Evolutionary conservation across 1,140 invertebrate genomes (phyloP), one percentile per base, ranked within the genome.

Genomic region (Ceratitis capitata): DNA sequence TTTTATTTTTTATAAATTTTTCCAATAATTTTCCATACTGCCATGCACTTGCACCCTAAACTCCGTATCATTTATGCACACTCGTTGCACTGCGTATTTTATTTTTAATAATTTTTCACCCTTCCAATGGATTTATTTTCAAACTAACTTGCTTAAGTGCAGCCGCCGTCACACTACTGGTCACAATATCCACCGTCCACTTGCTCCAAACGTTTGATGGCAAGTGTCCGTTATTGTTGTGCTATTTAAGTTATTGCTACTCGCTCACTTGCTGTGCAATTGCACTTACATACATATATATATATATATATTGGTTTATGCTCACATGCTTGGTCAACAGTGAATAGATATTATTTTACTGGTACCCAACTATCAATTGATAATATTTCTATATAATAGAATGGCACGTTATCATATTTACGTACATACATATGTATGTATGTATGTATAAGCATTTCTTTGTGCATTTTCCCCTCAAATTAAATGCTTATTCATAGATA

Each of bases 181-280:
- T 32, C 39, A n/a, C n/a, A n/a, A n/a, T n/a, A n/a, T n/a, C n/a
- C n/a, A 45, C n/a, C 64, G 64, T 47, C n/a, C 69, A 78, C 19
- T 78, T 78, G 69, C 69, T n/a, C 32, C 69, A 78, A 78, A 23
- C 7, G 69, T 42, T 78, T 42, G 16, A 6, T 45, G 69, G 45
- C 69, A 78, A 78, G 69, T 78, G 69, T 78, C 69, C 39, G 69
- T 78, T 78, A 78, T 78, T 78, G 39, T 78, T 78, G 9, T 39
- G 10, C 39, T 47, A n/a, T 10, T n/a, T 7, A 78, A 78, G 35
- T 78, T 78, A 78, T 78, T 45, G 39, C 69, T 47, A 39, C 39
- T 78, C 69, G 69, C 39, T 78, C 69, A 78, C 35, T 78, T 78
- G 69, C 69, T 12, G 39, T 14, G 39, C 42, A 78, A 78, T 45